Base-by-base conservation (phyloP, 2,113 vertebrate species). In the Microtus pennsylvanicus region DNA sequence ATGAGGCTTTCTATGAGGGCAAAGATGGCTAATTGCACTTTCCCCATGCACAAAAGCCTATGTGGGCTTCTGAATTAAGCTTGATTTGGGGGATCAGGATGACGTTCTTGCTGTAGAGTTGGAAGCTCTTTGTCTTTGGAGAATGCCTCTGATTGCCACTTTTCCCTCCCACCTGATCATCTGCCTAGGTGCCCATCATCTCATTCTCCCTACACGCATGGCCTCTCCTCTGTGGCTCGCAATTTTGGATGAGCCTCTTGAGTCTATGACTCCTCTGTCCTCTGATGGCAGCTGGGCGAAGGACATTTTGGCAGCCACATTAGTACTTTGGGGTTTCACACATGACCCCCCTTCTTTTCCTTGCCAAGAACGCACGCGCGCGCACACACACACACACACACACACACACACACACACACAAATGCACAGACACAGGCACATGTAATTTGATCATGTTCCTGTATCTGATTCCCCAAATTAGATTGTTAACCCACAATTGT, bases 361-460 rank as follows among this genome's bases (percentile, higher is more conserved):
- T 63, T 90, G 86, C 88, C 94, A 87, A 55, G 92, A 95, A 70
- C 63, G 45, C 6, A 50, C 28, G 75, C 61, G 45, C 69, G 38
- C 35, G 47, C 30, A 82, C 45, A 45, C 45, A 45, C 45, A 45
- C 5, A 78, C 78, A 70, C 63, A 52, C 6, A 55, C 33, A 82
- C 58, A 82, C 83, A 92, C 72, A 69, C 69, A 58, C 35, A 55
- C 30, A 82, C 30, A 78, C 82, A 91, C 61, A 63, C 97, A 88
- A 87, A 91, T 2, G n/a, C 7, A 3, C 82, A 97, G 85, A 93
- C 76, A 76, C 93, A 96, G 95, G 86, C 78, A 0, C 89, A 91
- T 3, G 8, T 97, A 97, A 98, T 98, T 97, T 89, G 97, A 97
- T 97, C 94, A 96, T 77, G 42, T 82, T 97, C 94, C 81, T 98